Percentiles rank a stretch among this genome's conserved stretches.
Evolutionary conservation across 2,797 vertebrate genomes (phyloP).

Genomic region (Molothrus aeneus): DNA sequence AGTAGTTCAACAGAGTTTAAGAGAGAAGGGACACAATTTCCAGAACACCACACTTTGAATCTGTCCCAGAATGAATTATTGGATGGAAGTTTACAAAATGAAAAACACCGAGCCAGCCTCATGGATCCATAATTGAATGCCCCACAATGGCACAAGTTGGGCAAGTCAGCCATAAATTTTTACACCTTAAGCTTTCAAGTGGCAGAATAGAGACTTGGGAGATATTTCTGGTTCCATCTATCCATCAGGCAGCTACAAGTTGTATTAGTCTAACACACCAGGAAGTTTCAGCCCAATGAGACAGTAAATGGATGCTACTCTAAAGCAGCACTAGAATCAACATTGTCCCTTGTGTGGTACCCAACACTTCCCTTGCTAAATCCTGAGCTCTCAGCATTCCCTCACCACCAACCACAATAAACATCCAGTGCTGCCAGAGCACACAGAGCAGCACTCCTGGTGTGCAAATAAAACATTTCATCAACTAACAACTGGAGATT

Average conservation of each 20-base stretch:
- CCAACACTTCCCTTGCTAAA: neutral
- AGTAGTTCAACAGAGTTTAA: conserved; percentile 14
- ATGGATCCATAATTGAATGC: conserved; percentile 20
- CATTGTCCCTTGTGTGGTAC: neutral
- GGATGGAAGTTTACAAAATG: conserved; percentile 58
- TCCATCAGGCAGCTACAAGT: conserved; percentile 52
- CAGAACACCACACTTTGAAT: conserved; percentile 32
- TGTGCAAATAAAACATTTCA: neutral
- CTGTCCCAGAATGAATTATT: conserved; percentile 58
- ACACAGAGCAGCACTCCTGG: neutral
- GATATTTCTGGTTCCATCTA: conserved; percentile 36
- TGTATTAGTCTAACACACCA: conserved; percentile 42
- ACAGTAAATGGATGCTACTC: conserved; percentile 52
- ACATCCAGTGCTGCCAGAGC: neutral
- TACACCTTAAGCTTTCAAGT: conserved; percentile 39
- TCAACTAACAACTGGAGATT: neutral
- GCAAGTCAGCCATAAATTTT: conserved; percentile 49
- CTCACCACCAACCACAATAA: neutral
- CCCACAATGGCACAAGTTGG: neutral
- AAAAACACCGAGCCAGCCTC: conserved; percentile 52
- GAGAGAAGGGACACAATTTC: conserved; percentile 19
- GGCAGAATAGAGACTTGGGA: conserved; percentile 37
- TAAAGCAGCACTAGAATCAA: conserved; percentile 6
- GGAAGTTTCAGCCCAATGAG: conserved; percentile 21
- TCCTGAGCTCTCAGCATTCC: neutral